Conservation (phyloP, 2,113 vertebrate genomes). For the Turnix velox region DNA sequence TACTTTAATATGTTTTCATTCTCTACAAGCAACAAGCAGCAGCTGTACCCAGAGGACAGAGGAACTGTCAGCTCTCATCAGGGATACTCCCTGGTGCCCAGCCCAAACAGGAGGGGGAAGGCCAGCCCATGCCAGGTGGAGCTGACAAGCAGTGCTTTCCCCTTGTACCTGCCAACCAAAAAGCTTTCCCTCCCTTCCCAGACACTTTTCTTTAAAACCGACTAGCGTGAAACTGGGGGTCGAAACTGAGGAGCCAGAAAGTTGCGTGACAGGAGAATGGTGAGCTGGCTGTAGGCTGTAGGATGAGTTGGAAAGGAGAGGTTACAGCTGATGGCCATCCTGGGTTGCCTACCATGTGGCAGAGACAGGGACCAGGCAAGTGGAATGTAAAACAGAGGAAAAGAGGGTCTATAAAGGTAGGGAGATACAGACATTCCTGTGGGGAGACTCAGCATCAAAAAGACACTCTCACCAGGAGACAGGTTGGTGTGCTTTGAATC, state of each 20-base stretch:
- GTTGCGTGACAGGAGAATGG: accelerated
- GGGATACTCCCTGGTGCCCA: conserved; percentile 18
- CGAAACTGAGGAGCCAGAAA: neutral
- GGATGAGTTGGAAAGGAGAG: neutral
- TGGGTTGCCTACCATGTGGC: accelerated
- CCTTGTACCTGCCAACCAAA: neutral
- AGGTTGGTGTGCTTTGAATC: neutral
- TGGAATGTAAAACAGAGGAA: neutral
- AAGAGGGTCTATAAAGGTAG: neutral
- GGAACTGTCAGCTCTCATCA: conserved; percentile 50
- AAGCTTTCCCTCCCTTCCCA: neutral
- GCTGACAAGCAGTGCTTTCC: neutral
- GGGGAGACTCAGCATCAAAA: neutral
- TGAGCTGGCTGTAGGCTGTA: neutral
- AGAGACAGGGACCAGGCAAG: neutral
- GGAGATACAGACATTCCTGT: too few species aligned
- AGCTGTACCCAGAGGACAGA: conserved; percentile 45
- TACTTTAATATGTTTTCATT: conserved; percentile 66
- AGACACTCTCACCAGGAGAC: neutral
- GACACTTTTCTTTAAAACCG: neutral
- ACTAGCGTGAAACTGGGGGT: accelerated
- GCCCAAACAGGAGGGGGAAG: neutral
- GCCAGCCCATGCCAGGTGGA: neutral
- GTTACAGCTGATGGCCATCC: neutral
- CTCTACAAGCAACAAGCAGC: conserved; percentile 56